Conservation (phyloP, 2,113 vertebrate genomes). For the Alligator sinensis region DNA sequence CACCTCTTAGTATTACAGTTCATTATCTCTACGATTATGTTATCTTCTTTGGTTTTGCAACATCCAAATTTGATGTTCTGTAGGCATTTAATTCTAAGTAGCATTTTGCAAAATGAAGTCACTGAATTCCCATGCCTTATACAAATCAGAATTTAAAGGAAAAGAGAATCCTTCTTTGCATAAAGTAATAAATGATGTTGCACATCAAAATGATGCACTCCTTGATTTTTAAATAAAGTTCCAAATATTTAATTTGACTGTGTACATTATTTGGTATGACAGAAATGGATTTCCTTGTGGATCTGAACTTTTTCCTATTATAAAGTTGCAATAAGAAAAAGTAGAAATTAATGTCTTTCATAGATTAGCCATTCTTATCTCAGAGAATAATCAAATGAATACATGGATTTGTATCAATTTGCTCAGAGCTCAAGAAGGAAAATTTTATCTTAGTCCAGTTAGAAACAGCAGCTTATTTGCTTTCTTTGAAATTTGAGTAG, state of each 20-base stretch:
- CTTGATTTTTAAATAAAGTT: neutral
- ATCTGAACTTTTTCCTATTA: neutral
- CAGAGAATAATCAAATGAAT: neutral
- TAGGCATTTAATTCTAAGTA: neutral
- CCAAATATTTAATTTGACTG: neutral
- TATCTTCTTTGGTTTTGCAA: neutral
- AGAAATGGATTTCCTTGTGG: neutral
- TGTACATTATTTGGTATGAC: neutral
- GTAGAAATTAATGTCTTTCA: neutral
- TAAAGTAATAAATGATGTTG: neutral
- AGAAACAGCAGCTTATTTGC: neutral
- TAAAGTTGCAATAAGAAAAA: neutral
- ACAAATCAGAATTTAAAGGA: neutral
- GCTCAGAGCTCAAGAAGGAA: neutral
- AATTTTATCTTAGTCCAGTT: accelerated
- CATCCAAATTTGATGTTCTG: neutral
- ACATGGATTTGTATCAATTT: neutral
- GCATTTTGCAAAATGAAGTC: neutral
- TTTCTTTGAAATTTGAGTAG: neutral
- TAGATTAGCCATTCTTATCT: neutral
- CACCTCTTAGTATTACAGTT: slow-evolving; percentile 34
- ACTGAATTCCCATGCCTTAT: neutral
- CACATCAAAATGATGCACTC: neutral
- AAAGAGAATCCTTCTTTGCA: neutral
- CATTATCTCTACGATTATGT: slow-evolving; percentile 49